Percentiles rank a stretch among this genome's conserved stretches.
These are phyloP conservation scores for Colletes gigas DNA, from an alignment of 1,140 invertebrate species.

Conservation along the genomic window DNA sequence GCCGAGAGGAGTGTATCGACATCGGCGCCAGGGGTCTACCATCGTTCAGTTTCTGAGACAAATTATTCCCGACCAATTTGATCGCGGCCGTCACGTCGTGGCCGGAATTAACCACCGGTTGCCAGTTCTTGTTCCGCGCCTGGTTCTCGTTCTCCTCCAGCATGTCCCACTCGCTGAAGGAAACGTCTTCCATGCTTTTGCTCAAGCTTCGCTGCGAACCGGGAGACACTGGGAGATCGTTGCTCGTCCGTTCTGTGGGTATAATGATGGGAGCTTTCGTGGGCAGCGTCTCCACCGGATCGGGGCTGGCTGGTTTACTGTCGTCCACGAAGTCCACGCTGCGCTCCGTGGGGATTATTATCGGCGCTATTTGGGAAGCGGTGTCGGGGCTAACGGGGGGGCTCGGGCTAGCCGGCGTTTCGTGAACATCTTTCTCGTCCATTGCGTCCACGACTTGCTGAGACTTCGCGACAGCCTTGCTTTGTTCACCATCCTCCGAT, in stretches of 20 bases:
- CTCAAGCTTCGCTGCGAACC: background rate
- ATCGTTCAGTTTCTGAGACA: conserved; percentile 48
- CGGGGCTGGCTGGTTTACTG: conserved; percentile 54
- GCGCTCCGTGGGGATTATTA: conserved; percentile 78
- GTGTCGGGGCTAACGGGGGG: conserved; percentile 71
- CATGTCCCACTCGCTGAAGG: conserved; percentile 61
- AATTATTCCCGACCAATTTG: conserved; percentile 51
- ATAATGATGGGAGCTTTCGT: conserved; percentile 65
- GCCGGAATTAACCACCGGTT: background rate
- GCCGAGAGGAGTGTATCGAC: conserved; percentile 39
- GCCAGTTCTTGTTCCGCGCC: conserved; percentile 34
- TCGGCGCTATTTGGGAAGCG: conserved; percentile 60
- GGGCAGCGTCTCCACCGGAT: conserved; percentile 50
- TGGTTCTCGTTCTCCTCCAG: conserved; percentile 59
- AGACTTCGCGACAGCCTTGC: background rate
- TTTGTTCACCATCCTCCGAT: background rate
- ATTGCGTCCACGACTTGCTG: background rate
- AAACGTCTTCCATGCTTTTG: conserved; percentile 21
- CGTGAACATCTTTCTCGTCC: conserved; percentile 49
- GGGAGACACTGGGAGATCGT: background rate
- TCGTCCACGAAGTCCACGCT: conserved; percentile 40
- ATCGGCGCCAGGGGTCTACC: conserved; percentile 32
- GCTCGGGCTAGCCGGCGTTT: conserved; percentile 79
- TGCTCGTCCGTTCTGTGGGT: conserved; percentile 58
- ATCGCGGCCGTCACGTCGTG: conserved; percentile 42